Conservation (phyloP, 2,113 vertebrate genomes). For the Pithys albifrons region DNA sequence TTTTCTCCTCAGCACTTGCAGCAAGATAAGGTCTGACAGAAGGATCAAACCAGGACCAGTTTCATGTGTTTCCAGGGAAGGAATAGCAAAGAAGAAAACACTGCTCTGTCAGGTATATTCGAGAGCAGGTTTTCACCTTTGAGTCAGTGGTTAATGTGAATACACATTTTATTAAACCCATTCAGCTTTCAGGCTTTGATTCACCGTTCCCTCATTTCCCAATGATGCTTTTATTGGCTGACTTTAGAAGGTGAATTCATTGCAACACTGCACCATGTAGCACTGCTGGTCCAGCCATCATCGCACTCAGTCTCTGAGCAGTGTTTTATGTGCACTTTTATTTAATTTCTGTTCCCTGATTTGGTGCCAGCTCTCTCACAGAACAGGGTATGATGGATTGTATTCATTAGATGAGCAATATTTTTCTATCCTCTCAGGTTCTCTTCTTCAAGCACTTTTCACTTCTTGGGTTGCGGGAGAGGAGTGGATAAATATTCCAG, state of each 20-base stretch:
- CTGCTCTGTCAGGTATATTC: neutral
- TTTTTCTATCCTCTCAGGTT: neutral
- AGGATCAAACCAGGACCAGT: neutral
- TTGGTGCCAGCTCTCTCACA: neutral
- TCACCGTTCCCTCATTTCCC: neutral
- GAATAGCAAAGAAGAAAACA: neutral
- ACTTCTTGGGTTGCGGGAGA: neutral
- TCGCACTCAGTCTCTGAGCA: neutral
- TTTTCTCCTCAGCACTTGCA: neutral
- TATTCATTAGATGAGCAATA: neutral
- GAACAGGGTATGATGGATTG: neutral
- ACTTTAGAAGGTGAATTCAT: neutral
- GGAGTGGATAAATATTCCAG: neutral
- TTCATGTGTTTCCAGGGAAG: neutral
- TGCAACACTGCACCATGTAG: fast-evolving
- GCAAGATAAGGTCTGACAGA: neutral
- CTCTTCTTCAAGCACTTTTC: neutral
- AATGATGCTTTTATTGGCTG: neutral
- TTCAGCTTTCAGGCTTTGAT: neutral
- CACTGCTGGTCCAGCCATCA: neutral
- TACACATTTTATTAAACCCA: neutral
- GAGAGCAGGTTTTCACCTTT: neutral
- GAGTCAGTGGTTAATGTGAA: neutral
- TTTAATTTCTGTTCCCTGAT: neutral
- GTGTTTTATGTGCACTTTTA: neutral